Percentiles rank a stretch among this genome's conserved stretches.
Conservation (phyloP, 2,888 invertebrate genomes). For the Drosophila algonquin region DNA sequence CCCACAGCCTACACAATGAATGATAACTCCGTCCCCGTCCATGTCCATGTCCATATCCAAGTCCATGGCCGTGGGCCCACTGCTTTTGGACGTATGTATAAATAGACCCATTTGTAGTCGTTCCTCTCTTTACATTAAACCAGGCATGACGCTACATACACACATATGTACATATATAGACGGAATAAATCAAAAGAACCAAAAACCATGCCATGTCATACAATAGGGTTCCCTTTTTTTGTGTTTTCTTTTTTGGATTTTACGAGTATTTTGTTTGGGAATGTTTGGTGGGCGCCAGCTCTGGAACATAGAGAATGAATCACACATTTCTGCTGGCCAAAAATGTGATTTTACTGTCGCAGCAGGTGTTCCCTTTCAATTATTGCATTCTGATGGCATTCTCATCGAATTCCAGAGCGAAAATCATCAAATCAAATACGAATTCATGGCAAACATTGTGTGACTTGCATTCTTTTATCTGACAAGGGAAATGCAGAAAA, state of each 20-base stretch:
- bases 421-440: too few species aligned
- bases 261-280: neutral
- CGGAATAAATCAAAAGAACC: neutral
- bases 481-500: too few species aligned
- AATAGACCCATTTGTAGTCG: slow-evolving; percentile 35
- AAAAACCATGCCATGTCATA: slow-evolving; percentile 1
- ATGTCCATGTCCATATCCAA: slow-evolving; percentile 13
- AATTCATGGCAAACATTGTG: neutral
- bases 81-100: slow-evolving; percentile 8
- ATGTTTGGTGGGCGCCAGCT: neutral
- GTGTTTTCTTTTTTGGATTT: neutral
- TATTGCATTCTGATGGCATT: neutral
- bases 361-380: neutral
- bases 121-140: slow-evolving; percentile 15
- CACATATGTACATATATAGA: too few species aligned
- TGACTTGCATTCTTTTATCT: too few species aligned
- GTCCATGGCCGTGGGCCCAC: slow-evolving; percentile 7
- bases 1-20: slow-evolving; percentile 19
- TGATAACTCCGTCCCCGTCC: slow-evolving; percentile 41
- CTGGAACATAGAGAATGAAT: neutral
- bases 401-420: too few species aligned
- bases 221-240: neutral
- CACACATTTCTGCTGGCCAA: neutral
- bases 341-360: neutral
- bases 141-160: slow-evolving; percentile 44